Evolutionary conservation across 2,797 vertebrate species (phyloP).

Genomic region (Lithobates pipiens): DNA sequence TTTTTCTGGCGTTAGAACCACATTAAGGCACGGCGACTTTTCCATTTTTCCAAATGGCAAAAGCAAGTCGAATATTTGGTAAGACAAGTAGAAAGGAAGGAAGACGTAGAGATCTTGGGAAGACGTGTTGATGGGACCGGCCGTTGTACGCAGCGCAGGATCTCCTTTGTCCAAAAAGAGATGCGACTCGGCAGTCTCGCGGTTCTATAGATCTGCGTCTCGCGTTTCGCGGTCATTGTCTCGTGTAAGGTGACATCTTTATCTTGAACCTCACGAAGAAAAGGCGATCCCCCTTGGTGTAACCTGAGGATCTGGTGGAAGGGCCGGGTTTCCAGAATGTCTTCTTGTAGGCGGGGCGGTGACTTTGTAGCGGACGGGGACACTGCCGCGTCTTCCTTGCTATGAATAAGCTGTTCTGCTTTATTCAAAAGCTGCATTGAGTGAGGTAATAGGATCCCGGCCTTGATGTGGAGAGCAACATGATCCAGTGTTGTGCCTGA

Average conservation of each 20-base stretch:
- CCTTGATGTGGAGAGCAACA: conserved; percentile 53
- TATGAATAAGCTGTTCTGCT: conserved; percentile 49
- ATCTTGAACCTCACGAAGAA: conserved; percentile 17
- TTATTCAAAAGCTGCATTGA: conserved; percentile 57
- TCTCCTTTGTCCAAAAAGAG: not conserved
- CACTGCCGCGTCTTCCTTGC: conserved; percentile 27
- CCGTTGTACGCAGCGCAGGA: not conserved
- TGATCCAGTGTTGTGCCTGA: conserved; percentile 40
- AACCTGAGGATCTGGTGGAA: conserved; percentile 1
- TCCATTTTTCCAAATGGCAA: too few relatives aligned
- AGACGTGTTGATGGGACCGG: not conserved
- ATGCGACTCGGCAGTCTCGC: not conserved
- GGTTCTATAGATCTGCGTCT: conserved; percentile 7
- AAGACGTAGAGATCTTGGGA: too few relatives aligned
- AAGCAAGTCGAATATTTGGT: too few relatives aligned
- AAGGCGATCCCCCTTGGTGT: conserved; percentile 19
- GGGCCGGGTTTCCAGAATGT: conserved; percentile 24
- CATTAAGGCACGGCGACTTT: too few relatives aligned
- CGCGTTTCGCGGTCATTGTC: conserved; percentile 10
- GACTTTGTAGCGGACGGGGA: conserved; percentile 6
- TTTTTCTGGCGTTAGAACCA: too few relatives aligned
- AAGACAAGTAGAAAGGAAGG: too few relatives aligned
- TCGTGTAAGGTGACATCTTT: conserved; percentile 33
- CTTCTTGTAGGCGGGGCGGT: conserved; percentile 29
- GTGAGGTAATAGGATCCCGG: conserved; percentile 54